Evolutionary conservation across 2,888 invertebrate genomes (phyloP).

Genomic region (Aphidius colemani): DNA sequence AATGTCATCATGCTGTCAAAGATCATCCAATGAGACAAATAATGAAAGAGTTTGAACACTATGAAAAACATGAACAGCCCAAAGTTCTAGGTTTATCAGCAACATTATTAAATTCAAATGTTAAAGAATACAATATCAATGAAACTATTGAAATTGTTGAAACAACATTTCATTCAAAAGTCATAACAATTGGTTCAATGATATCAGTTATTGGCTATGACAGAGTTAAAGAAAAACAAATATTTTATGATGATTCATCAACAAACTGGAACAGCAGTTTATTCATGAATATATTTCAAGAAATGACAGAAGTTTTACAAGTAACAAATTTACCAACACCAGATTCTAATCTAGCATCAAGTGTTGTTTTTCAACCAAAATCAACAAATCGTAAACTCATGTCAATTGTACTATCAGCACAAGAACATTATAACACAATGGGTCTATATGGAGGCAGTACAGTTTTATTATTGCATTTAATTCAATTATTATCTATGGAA

Average conservation of each 20-base stretch:
- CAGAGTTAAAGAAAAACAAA: conserved; percentile 59
- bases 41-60: conserved; percentile 68
- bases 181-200: conserved; percentile 71
- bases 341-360: conserved; percentile 38
- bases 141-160: conserved; percentile 69
- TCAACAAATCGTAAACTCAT: conserved; percentile 51
- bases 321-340: no score
- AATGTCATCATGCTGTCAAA: conserved; percentile 88
- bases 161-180: conserved; percentile 72
- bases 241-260: conserved; percentile 40
- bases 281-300: background rate
- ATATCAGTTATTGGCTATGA: conserved; percentile 64
- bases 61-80: conserved; percentile 64
- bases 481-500: conserved; percentile 69
- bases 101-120: conserved; percentile 79
- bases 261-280: background rate
- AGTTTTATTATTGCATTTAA: conserved; percentile 65
- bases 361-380: conserved; percentile 44
- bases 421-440: conserved; percentile 62
- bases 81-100: conserved; percentile 86
- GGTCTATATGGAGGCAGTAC: conserved; percentile 68
- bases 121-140: conserved; percentile 61
- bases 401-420: conserved; percentile 62
- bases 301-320: no score
- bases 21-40: conserved; percentile 82